A percentile compares a stretch with the other conserved stretches of the same genome.
These are phyloP conservation scores for Diaphora mendica DNA, from an alignment of 2,888 invertebrate genomes.

Conservation along the genomic window DNA sequence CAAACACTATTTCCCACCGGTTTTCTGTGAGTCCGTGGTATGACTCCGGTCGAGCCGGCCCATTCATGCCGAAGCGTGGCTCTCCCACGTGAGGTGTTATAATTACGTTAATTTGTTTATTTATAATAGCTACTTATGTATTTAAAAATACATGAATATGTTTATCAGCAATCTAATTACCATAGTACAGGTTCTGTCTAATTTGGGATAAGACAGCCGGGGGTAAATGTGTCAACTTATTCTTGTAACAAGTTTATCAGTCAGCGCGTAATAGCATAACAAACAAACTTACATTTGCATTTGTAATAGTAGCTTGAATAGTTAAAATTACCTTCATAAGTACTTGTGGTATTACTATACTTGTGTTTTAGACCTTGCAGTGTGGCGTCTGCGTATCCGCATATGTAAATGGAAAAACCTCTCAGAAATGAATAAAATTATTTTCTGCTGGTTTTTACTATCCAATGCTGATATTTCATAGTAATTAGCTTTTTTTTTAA, in stretches of 20 bases:
- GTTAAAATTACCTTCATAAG: slow-evolving; percentile 1
- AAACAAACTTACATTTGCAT: neutral
- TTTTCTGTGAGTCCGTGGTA: too few species aligned
- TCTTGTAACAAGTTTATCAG: neutral
- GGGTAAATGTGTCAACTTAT: neutral
- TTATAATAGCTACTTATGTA: too few species aligned
- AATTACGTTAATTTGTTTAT: too few species aligned
- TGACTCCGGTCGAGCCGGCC: too few species aligned
- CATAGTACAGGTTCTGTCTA: too few species aligned
- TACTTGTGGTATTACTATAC: neutral
- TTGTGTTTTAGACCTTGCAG: slow-evolving; percentile 48
- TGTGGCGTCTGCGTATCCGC: slow-evolving; percentile 58
- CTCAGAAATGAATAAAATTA: neutral
- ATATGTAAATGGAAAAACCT: slow-evolving; percentile 23
- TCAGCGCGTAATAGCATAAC: neutral
- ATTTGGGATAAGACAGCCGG: too few species aligned
- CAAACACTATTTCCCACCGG: too few species aligned
- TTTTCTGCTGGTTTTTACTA: neutral
- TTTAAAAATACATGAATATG: too few species aligned
- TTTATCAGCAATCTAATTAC: too few species aligned
- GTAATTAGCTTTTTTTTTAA: neutral
- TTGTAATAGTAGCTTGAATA: neutral
- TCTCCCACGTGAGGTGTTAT: too few species aligned
- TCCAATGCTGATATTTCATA: neutral
- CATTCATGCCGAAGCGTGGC: too few species aligned